Evolutionary conservation across 2,113 vertebrate species (phyloP).

Genomic region (Lepus timidus): DNA sequence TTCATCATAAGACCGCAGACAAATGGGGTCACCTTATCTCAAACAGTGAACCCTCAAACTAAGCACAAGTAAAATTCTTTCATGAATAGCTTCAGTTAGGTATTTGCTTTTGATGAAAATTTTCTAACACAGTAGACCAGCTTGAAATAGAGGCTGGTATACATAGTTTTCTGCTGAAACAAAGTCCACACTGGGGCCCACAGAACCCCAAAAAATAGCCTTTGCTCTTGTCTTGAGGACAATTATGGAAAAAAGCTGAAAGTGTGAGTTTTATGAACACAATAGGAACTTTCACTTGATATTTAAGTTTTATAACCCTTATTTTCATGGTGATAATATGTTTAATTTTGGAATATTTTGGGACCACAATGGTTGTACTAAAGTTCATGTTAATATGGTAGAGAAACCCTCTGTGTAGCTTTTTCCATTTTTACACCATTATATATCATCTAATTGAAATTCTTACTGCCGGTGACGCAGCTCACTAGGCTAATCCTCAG

Average conservation of each 20-base stretch:
- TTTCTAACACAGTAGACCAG: neutral
- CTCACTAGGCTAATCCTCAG: no score
- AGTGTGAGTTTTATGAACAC: neutral
- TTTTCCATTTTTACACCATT: neutral
- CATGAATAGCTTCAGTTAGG: no score
- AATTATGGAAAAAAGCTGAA: slow-evolving; percentile 12
- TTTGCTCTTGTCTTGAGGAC: neutral
- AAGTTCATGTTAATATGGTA: neutral
- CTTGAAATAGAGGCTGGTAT: neutral
- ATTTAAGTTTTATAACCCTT: slow-evolving; percentile 11
- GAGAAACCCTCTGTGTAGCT: slow-evolving; percentile 2
- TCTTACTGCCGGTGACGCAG: no score
- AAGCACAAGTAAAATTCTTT: no score
- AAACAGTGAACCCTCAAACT: no score
- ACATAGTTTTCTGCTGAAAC: neutral
- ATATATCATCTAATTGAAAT: neutral
- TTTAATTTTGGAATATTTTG: slow-evolving; percentile 26
- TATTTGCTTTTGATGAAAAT: no score
- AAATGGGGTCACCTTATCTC: no score
- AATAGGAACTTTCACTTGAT: neutral
- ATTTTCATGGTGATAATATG: neutral
- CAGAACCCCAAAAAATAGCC: neutral
- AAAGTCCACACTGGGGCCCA: neutral
- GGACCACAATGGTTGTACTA: neutral
- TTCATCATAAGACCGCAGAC: neutral